Evolutionary conservation across 2,888 invertebrate genomes (phyloP).

Genomic region (Nephrotoma appendiculata): DNA sequence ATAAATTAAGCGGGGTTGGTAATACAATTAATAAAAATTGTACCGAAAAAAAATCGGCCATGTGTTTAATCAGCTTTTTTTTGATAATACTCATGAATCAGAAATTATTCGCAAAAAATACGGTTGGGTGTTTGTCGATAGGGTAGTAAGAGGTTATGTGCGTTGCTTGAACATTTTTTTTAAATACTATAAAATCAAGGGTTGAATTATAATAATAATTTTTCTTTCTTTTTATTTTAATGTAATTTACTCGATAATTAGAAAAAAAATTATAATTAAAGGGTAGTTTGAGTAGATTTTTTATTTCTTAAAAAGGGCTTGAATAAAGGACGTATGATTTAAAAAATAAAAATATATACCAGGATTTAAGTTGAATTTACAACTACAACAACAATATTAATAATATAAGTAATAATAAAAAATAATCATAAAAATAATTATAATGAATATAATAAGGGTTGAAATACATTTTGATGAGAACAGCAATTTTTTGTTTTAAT

Average conservation of each 20-base stretch:
- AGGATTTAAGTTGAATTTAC: neutral
- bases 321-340: neutral
- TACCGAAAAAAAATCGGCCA: neutral
- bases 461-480: neutral
- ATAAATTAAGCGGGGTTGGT: neutral
- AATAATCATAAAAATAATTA: neutral
- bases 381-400: neutral
- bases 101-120: neutral
- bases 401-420: neutral
- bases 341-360: neutral
- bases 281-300: neutral
- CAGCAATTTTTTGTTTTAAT: neutral
- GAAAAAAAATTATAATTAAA: neutral
- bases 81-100: neutral
- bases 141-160: neutral
- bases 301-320: neutral
- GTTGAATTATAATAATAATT: neutral
- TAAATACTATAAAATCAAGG: neutral
- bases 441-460: neutral
- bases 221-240: neutral
- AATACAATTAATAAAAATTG: neutral
- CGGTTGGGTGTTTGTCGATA: neutral
- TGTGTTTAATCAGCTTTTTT: neutral
- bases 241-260: neutral
- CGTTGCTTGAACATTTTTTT: neutral